Evolutionary conservation across 2,113 vertebrate genomes (phyloP).

Genomic region (Sinocyclocheilus grahami): DNA sequence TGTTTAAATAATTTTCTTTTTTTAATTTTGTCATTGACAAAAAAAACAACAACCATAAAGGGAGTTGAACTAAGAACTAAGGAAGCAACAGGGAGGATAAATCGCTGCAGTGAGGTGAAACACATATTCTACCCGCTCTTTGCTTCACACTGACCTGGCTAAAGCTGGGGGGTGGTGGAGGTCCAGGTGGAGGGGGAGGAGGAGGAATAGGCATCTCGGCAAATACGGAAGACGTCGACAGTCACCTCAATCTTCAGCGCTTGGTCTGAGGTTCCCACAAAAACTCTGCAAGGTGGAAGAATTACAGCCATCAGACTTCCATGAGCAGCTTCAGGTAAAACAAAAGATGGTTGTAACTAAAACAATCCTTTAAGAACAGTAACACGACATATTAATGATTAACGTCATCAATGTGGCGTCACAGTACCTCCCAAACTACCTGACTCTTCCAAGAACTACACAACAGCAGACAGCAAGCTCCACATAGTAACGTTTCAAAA

Average conservation of each 20-base stretch:
- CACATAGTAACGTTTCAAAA: background rate
- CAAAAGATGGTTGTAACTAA: background rate
- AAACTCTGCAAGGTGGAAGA: slow-evolving; percentile 46
- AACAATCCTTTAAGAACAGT: background rate
- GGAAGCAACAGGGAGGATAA: background rate
- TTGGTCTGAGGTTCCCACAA: slow-evolving; percentile 50
- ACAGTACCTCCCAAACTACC: background rate
- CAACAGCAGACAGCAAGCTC: background rate
- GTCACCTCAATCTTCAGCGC: slow-evolving; percentile 61
- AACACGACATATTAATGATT: background rate
- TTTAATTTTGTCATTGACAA: no score
- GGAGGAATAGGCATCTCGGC: slow-evolving; percentile 91
- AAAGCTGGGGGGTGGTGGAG: slow-evolving; percentile 88
- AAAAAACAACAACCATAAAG: background rate
- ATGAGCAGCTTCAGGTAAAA: background rate
- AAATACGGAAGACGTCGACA: slow-evolving; percentile 42
- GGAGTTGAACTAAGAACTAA: background rate
- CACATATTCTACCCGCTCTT: background rate
- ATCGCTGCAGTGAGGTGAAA: no score
- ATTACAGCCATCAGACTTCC: background rate
- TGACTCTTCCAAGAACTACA: background rate
- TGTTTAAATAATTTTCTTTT: no score
- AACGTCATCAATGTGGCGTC: background rate
- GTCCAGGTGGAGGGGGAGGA: slow-evolving; percentile 85
- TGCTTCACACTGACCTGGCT: slow-evolving; percentile 76